These are phyloP conservation scores for Rhynchopsitta pachyrhyncha DNA, from an alignment of 2,113 vertebrate genomes.

Conservation along the genomic window DNA sequence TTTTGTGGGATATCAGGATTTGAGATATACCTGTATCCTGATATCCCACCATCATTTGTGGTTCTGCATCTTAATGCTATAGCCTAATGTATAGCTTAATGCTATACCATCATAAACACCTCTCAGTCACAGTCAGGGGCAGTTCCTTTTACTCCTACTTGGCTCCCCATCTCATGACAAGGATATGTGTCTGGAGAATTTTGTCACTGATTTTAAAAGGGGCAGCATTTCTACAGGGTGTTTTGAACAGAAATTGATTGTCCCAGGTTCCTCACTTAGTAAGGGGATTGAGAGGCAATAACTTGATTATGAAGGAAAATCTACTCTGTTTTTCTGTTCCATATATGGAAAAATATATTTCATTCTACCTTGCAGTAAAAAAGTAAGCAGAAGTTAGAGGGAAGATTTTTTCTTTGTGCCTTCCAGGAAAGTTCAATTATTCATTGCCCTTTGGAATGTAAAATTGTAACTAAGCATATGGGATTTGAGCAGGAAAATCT, in stretches of 20 bases:
- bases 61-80: neutral
- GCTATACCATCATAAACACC: neutral
- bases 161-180: neutral
- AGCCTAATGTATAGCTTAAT: neutral
- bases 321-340: neutral
- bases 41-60: neutral
- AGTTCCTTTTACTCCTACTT: neutral
- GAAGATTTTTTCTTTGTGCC: neutral
- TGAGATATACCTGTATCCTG: neutral
- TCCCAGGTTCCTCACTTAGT: neutral
- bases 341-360: neutral
- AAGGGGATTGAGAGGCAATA: neutral
- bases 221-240: neutral
- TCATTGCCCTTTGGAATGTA: neutral
- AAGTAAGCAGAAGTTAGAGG: neutral
- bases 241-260: neutral
- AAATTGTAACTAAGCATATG: neutral
- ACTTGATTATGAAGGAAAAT: neutral
- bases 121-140: neutral
- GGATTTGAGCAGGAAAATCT: neutral
- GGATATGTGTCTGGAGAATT: neutral
- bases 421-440: neutral
- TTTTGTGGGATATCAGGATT: neutral
- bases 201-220: neutral
- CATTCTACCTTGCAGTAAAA: neutral